Percentiles rank a stretch among this genome's conserved stretches.
phyloP scores from a whole-genome alignment of 2,113 vertebrate genomes.

The Marmota flaviventris region DNA sequence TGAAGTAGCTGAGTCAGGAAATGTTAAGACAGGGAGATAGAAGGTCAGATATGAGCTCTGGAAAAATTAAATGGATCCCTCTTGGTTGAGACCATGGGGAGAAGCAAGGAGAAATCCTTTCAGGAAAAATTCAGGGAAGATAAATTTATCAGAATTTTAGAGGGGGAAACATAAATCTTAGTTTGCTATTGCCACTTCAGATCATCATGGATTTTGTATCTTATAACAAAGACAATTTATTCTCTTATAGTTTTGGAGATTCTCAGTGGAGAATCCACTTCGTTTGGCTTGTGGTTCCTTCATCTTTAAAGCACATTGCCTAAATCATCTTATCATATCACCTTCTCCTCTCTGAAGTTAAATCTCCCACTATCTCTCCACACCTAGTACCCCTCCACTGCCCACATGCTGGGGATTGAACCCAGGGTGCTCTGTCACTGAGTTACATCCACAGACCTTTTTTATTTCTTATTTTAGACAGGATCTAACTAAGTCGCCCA shows the following conservation, averaged over 20 bases:
- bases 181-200: not conserved
- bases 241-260: not conserved
- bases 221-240: not conserved
- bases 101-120: not conserved
- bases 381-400: no score
- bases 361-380: not conserved
- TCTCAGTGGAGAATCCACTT: not conserved
- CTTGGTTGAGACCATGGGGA: not conserved
- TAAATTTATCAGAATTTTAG: slow-evolving; percentile 33
- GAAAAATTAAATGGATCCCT: not conserved
- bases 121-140: not conserved
- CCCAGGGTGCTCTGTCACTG: not conserved
- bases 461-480: not conserved
- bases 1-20: not conserved
- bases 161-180: not conserved
- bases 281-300: not conserved
- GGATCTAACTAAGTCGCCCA: not conserved
- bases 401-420: not conserved
- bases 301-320: not conserved
- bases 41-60: not conserved
- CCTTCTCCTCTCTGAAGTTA: not conserved
- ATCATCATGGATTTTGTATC: not conserved
- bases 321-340: not conserved
- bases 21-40: not conserved
- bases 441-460: not conserved